phyloP scores from a whole-genome alignment of 2,113 vertebrate species.

The Sula dactylatra region DNA sequence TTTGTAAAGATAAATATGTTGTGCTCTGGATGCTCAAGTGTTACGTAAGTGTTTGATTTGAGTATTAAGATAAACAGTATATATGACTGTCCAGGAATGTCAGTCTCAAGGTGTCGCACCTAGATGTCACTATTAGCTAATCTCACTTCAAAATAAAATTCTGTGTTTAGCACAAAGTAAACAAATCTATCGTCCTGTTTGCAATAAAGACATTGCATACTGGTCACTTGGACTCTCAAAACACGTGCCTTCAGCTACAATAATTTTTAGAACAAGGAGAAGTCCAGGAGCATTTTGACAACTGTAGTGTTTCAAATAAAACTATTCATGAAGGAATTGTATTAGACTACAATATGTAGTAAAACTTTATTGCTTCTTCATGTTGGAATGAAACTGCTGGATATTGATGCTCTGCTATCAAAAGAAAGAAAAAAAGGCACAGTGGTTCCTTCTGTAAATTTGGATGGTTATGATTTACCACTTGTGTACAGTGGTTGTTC shows the following conservation, averaged over 20 bases:
- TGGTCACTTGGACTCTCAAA: not conserved
- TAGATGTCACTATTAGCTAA: not conserved
- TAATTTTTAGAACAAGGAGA: not conserved
- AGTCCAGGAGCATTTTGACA: not conserved
- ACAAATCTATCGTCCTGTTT: not conserved
- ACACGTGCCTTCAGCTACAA: not conserved
- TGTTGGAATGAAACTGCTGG: not conserved
- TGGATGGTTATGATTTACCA: not conserved
- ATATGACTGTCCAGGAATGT: not conserved
- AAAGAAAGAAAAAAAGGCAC: not conserved
- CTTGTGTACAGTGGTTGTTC: not conserved
- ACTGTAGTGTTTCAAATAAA: not conserved
- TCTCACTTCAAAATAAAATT: not conserved
- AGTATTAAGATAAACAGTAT: not conserved
- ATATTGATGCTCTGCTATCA: not conserved
- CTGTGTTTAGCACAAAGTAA: not conserved
- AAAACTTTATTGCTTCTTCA: not conserved
- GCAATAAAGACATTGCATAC: not conserved
- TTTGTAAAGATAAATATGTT: not conserved
- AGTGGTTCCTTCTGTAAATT: not conserved
- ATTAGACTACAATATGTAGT: not conserved
- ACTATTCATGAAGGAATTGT: not conserved
- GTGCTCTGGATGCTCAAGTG: not conserved
- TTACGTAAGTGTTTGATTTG: rapidly evolving
- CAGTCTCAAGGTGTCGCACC: not conserved